Evolutionary conservation across 2,888 invertebrate genomes (phyloP).

Genomic region (Drosophila buzzatii): DNA sequence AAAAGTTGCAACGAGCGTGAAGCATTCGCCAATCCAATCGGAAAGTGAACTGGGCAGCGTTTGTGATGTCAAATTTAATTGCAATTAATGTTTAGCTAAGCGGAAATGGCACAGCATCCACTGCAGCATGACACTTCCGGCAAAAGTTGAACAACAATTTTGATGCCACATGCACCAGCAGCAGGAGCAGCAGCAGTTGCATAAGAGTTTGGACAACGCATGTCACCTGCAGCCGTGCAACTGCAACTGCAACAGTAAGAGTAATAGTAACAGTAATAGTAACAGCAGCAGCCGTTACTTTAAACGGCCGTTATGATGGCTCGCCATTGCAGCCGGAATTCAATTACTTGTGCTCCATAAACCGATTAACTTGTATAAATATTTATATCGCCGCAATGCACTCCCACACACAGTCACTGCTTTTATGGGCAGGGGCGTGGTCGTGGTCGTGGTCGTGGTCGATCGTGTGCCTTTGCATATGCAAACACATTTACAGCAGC

Average conservation of each 20-base stretch:
- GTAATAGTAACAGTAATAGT: too few species aligned
- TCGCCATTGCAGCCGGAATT: constrained; percentile 55
- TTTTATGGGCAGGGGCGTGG: constrained; percentile 34
- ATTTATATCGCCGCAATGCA: constrained; percentile 75
- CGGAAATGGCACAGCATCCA: constrained; percentile 65
- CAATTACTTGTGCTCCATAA: constrained; percentile 79
- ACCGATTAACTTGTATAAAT: constrained; percentile 80
- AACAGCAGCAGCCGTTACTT: constrained; percentile 8
- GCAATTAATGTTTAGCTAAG: constrained; percentile 76
- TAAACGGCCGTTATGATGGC: constrained; percentile 18
- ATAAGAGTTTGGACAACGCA: too few species aligned
- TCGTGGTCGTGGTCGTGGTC: constrained; percentile 10
- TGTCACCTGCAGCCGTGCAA: too few species aligned
- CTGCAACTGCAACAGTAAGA: background rate
- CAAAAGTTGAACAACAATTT: constrained; percentile 35
- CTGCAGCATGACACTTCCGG: constrained; percentile 69
- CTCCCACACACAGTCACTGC: constrained; percentile 24
- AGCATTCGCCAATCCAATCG: constrained; percentile 28
- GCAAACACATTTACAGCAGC: constrained; percentile 64
- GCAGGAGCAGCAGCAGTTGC: too few species aligned
- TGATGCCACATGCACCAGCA: constrained; percentile 10
- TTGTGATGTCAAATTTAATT: constrained; percentile 74
- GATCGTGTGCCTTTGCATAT: constrained; percentile 66
- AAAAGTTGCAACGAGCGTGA: constrained; percentile 64
- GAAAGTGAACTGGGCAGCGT: constrained; percentile 9